These are phyloP conservation scores for Bursaphelenchus okinawaensis DNA, from an alignment of 2,888 invertebrate species.

Conservation along the genomic window DNA sequence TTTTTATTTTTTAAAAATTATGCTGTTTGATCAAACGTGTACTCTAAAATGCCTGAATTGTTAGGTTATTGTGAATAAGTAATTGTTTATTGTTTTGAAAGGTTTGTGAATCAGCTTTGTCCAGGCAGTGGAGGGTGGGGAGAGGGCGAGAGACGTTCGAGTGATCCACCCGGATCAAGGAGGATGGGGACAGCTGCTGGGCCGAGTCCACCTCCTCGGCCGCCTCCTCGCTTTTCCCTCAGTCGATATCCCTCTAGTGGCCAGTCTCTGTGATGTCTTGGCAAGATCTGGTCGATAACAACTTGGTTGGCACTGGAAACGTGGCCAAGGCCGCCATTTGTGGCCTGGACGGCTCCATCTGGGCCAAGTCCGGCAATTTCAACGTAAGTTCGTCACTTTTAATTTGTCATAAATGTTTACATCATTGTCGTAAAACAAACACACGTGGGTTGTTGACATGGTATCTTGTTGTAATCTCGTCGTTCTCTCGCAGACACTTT, in stretches of 20 bases:
- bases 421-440: not conserved
- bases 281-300: slow-evolving; percentile 40
- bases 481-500: not conserved
- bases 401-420: not conserved
- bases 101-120: not conserved
- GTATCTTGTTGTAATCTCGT: not conserved
- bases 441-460: not conserved
- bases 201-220: not conserved
- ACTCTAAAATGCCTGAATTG: no score
- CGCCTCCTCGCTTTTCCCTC: not conserved
- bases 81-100: not conserved
- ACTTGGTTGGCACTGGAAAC: slow-evolving; percentile 46
- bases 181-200: not conserved
- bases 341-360: slow-evolving; percentile 54
- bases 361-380: slow-evolving; percentile 57
- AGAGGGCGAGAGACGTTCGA: not conserved
- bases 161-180: not conserved
- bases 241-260: not conserved
- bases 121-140: no score
- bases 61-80: no score
- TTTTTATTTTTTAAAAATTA: no score
- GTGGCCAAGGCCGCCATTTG: slow-evolving; percentile 57
- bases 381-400: slow-evolving; percentile 31
- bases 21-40: no score
- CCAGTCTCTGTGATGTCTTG: slow-evolving; percentile 31